Conservation (phyloP, 2,888 invertebrate species). For the Philaethria dido region DNA sequence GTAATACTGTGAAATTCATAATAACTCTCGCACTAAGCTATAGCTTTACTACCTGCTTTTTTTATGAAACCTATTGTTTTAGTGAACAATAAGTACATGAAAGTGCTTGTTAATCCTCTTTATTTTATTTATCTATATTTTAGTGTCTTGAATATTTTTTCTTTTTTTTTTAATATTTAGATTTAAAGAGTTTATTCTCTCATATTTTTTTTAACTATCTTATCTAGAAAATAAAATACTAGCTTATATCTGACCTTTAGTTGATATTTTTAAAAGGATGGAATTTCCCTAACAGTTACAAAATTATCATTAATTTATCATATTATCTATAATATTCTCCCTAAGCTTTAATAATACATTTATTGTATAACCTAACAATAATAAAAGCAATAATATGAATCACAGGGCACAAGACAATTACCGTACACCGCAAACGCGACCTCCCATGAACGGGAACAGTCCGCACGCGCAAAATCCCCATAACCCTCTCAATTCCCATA, state of each 20-base stretch:
- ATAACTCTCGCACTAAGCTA: neutral
- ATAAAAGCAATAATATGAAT: neutral
- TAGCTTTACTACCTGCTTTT: conserved; percentile 11
- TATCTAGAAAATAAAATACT: too few relatives aligned
- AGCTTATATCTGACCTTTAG: too few relatives aligned
- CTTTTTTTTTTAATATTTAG: too few relatives aligned
- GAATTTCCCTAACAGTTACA: too few relatives aligned
- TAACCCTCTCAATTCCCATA: conserved; percentile 49
- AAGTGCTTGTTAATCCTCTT: conserved; percentile 18
- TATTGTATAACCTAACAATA: too few relatives aligned
- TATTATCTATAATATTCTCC: too few relatives aligned
- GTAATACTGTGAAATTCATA: neutral
- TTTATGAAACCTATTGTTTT: conserved; percentile 4
- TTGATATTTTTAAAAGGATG: too few relatives aligned
- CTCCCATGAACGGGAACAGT: conserved; percentile 43
- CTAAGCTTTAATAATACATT: neutral
- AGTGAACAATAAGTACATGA: neutral
- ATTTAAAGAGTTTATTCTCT: too few relatives aligned
- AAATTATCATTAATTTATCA: too few relatives aligned
- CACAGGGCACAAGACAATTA: conserved; percentile 41
- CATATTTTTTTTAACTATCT: too few relatives aligned
- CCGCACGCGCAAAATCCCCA: conserved; percentile 44
- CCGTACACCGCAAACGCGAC: conserved; percentile 43
- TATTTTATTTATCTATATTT: neutral
- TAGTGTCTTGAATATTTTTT: neutral